phyloP scores from a whole-genome alignment of 2,888 invertebrate genomes.

The Ophioninae sp. region DNA sequence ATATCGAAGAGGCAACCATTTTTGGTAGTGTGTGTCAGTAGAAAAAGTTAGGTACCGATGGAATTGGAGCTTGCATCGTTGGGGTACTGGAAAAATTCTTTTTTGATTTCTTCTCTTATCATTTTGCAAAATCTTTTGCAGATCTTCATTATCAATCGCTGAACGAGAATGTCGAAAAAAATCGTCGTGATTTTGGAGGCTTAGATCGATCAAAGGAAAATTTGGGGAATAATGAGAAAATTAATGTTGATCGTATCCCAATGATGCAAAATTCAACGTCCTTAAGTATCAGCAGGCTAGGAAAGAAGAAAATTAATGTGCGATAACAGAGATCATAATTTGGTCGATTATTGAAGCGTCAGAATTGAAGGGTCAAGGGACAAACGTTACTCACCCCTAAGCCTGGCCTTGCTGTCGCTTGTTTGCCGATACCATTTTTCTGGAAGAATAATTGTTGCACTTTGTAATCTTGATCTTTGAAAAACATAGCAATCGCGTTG shows the following conservation, averaged over 20 bases:
- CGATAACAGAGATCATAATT: background rate
- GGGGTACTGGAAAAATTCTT: no score
- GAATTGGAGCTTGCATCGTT: no score
- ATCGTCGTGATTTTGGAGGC: no score
- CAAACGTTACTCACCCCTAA: slow-evolving; percentile 52
- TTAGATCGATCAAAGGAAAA: no score
- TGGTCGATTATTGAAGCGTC: background rate
- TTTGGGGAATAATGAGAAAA: no score
- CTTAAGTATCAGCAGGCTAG: slow-evolving; percentile 28
- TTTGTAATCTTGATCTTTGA: slow-evolving; percentile 6
- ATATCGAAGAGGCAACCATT: slow-evolving; percentile 4
- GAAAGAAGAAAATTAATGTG: slow-evolving; percentile 13
- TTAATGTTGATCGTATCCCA: no score
- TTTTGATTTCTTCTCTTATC: no score
- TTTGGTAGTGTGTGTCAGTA: slow-evolving; percentile 21
- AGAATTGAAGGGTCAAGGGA: background rate
- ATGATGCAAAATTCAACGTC: no score
- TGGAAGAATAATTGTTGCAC: slow-evolving; percentile 65
- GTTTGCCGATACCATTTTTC: slow-evolving; percentile 70
- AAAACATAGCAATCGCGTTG: background rate
- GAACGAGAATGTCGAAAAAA: no score
- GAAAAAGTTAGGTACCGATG: background rate
- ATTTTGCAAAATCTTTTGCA: no score
- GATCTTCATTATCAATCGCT: no score
- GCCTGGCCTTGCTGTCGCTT: slow-evolving; percentile 59